These are phyloP conservation scores for Podarcis lilfordi DNA, from an alignment of 2,797 vertebrate genomes.

Conservation along the genomic window DNA sequence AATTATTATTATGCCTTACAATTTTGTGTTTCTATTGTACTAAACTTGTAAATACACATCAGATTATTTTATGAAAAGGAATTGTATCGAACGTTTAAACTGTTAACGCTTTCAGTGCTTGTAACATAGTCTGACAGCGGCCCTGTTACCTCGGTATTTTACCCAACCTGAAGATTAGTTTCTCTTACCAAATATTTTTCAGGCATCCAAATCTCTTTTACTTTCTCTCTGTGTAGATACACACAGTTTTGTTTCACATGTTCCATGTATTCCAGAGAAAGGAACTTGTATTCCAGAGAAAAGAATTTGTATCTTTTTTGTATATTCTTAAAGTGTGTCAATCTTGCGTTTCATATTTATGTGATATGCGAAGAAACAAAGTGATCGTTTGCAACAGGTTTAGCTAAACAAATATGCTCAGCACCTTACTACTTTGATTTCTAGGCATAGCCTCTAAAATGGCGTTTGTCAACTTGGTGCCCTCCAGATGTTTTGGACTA, in stretches of 20 bases:
- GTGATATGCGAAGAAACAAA: constrained; percentile 52
- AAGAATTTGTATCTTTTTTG: constrained; percentile 80
- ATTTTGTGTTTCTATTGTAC: constrained; percentile 78
- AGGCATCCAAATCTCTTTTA: constrained; percentile 43
- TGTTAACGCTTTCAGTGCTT: constrained; percentile 78
- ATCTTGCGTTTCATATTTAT: constrained; percentile 75
- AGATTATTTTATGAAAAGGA: constrained; percentile 77
- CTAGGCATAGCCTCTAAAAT: constrained; percentile 62
- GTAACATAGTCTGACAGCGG: constrained; percentile 77
- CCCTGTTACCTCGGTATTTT: constrained; percentile 73
- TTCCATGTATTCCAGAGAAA: constrained; percentile 77
- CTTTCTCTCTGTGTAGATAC: constrained; percentile 29
- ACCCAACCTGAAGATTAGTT: constrained; percentile 69
- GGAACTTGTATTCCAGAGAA: constrained; percentile 70
- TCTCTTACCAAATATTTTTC: constrained; percentile 74
- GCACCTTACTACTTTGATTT: constrained; percentile 72
- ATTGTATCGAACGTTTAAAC: constrained; percentile 70
- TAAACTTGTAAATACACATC: constrained; percentile 77
- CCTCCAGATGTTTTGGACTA: too few species aligned
- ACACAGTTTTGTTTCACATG: constrained; percentile 74
- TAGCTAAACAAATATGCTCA: constrained; percentile 56
- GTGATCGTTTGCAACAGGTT: constrained; percentile 70
- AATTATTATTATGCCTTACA: constrained; percentile 84
- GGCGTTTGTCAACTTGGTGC: too few species aligned
- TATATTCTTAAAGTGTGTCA: constrained; percentile 70